A percentile compares a stretch with the other conserved stretches of the same genome.
These are phyloP conservation scores for Phenganax stokvisi DNA, from an alignment of 92 coral and sea anemone genomes.

Conservation along the genomic window DNA sequence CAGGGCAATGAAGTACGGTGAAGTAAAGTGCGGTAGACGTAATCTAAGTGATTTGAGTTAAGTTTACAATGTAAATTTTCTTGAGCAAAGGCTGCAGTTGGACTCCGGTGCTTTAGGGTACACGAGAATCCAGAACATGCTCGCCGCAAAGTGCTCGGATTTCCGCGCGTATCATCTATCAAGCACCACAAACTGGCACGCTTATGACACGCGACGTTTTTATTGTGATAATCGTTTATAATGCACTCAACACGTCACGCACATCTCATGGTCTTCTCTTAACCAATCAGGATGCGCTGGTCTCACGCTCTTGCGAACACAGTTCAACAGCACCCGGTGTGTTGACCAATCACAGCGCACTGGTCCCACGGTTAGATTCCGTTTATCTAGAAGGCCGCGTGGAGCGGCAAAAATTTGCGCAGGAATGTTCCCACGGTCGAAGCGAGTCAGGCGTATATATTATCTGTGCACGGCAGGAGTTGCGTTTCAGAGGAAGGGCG, in stretches of 20 bases:
- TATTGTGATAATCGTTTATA: slow-evolving; percentile 45
- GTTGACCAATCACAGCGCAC: slow-evolving; percentile 61
- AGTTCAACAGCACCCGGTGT: slow-evolving; percentile 38
- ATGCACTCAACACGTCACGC: slow-evolving; percentile 36
- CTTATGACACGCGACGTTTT: slow-evolving; percentile 40
- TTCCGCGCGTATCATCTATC: slow-evolving; percentile 26
- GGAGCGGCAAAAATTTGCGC: slow-evolving; percentile 37
- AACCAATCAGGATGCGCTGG: slow-evolving; percentile 29
- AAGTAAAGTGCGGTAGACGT: no score
- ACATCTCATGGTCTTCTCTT: slow-evolving; percentile 3
- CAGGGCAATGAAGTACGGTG: no score
- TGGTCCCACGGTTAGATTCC: slow-evolving; percentile 80
- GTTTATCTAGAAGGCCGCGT: slow-evolving; percentile 35
- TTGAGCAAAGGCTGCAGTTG: no score
- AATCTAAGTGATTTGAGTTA: no score
- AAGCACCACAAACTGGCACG: slow-evolving; percentile 30
- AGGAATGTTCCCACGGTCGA: slow-evolving; percentile 39
- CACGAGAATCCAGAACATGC: neutral
- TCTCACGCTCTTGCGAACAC: slow-evolving; percentile 41
- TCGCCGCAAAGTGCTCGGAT: neutral
- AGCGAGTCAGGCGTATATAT: slow-evolving; percentile 31
- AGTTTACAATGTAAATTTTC: no score
- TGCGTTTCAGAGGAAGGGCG: slow-evolving; percentile 20
- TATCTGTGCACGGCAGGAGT: slow-evolving; percentile 27
- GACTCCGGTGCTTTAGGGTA: no score